These are phyloP conservation scores for Aleiodes testaceus DNA, from an alignment of 2,888 invertebrate species.

Conservation along the genomic window DNA sequence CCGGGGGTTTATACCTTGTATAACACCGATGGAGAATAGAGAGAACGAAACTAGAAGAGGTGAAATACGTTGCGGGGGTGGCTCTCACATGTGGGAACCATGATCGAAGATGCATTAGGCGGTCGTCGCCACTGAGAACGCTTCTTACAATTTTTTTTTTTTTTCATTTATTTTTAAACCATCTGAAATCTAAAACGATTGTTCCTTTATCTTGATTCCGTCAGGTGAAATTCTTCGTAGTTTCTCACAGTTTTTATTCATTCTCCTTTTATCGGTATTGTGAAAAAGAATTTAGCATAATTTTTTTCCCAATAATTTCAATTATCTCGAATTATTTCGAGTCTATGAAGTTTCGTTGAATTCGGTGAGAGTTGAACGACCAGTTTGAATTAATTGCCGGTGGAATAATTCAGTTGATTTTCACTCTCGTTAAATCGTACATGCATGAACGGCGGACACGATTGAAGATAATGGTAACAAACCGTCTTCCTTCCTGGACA, in stretches of 20 bases:
- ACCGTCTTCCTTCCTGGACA: slow-evolving; percentile 73
- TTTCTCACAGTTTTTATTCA: slow-evolving; percentile 36
- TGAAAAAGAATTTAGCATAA: neutral
- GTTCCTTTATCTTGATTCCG: slow-evolving; percentile 39
- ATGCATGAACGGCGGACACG: slow-evolving; percentile 51
- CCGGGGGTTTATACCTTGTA: slow-evolving; percentile 32
- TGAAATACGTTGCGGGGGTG: slow-evolving; percentile 66
- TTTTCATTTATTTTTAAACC: slow-evolving; percentile 35
- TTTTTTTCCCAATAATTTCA: slow-evolving; percentile 11
- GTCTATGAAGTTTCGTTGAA: neutral
- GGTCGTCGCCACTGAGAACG: slow-evolving; percentile 32
- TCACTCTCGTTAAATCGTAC: slow-evolving; percentile 42
- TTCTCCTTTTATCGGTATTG: neutral
- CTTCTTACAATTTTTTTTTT: slow-evolving; percentile 29
- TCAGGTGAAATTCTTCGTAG: slow-evolving; percentile 14
- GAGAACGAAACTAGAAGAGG: neutral
- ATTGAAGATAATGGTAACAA: slow-evolving; percentile 72
- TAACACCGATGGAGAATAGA: slow-evolving; percentile 45
- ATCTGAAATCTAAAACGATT: slow-evolving; percentile 43
- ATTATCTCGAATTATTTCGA: neutral
- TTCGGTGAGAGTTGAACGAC: slow-evolving; percentile 30
- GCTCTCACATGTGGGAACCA: slow-evolving; percentile 71
- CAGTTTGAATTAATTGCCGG: slow-evolving; percentile 15
- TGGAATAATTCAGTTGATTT: slow-evolving; percentile 10
- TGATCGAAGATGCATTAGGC: slow-evolving; percentile 56